Evolutionary conservation across 1,140 invertebrate species (phyloP), one percentile per base, ranked within the genome.

Genomic region (Whitmania pigra): DNA sequence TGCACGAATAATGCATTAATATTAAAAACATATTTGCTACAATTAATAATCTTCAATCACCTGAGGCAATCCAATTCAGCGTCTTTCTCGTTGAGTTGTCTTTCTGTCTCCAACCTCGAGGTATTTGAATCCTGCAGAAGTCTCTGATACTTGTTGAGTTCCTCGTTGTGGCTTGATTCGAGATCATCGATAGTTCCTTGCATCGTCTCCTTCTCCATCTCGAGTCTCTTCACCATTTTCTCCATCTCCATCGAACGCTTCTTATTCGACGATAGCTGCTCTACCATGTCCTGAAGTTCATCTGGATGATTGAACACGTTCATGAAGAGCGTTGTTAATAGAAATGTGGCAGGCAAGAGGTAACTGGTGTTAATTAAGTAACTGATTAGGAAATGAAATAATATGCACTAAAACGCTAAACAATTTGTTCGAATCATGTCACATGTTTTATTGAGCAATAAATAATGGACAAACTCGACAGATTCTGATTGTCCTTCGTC

Each of bases 181-280:
- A 96, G 95, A 85, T 99, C 96, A 82, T 99, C 96, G 70, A 99
- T 87, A 78, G 96, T 96, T 73, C 94, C 92, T 84, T 98, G 94
- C 6, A 99, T 88, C 82, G 99, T 96, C 80, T 99, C 95, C 85
- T 98, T 99, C 84, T 99, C 96, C 81, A 93, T 90, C 86, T 99
- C 95, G 77, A 99, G 86, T 76, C 95, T 90, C 83, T 97, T 97
- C 79, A 94, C 89, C 74, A 91, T 89, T 86, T 99, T 99, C 82
- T 98, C 95, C 78, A 97, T 90, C 85, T 99, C 96, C 82, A 99
- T 96, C 76, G 97, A 94, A 71, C 77, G 80, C 71, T 81, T 77
- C 63, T 96, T 95, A 87, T 94, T 95, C 85, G 98, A 95, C 77
- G 93, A 92, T 76, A 99, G 92, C 84, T 98, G 95, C 85, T 98